Percentiles rank a stretch among this genome's conserved stretches.
phyloP scores from a whole-genome alignment of 1,140 invertebrate genomes.

The Ceratina japonica region DNA sequence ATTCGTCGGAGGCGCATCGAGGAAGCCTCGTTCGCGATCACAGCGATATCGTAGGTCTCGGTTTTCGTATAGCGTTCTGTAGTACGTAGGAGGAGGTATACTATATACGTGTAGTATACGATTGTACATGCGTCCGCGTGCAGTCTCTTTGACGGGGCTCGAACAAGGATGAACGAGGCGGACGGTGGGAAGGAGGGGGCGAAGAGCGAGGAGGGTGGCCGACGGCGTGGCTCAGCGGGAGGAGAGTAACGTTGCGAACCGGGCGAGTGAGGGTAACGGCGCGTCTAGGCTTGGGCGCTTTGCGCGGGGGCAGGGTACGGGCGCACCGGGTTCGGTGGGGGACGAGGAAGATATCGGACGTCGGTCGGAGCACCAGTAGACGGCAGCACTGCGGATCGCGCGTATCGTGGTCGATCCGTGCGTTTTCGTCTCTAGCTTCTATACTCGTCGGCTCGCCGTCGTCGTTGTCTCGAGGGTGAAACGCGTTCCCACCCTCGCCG shows the following conservation, averaged over 20 bases:
- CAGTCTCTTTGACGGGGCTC: too few species aligned
- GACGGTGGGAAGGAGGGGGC: not conserved
- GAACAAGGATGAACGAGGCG: not conserved
- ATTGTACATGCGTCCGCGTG: too few species aligned
- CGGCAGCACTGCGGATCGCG: constrained; percentile 78
- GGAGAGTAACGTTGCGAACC: constrained; percentile 14
- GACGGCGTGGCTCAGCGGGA: not conserved
- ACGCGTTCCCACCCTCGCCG: constrained; percentile 42
- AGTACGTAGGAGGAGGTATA: not conserved
- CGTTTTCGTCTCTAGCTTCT: constrained; percentile 51
- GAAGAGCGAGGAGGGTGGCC: not conserved
- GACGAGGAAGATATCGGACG: constrained; percentile 39
- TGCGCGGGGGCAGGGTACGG: not conserved
- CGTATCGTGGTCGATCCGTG: constrained; percentile 69
- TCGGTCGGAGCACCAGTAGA: constrained; percentile 72
- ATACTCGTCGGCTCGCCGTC: constrained; percentile 52
- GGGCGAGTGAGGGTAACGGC: constrained; percentile 13
- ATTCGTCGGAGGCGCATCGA: constrained; percentile 69
- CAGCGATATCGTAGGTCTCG: constrained; percentile 68
- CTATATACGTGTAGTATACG: too few species aligned
- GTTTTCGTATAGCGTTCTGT: constrained; percentile 57
- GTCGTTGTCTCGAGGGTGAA: constrained; percentile 60
- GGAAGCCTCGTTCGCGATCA: constrained; percentile 48
- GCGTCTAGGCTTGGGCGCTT: constrained; percentile 4
- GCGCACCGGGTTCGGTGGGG: constrained; percentile 24